These are phyloP conservation scores for Colistium nudipinnis DNA, from an alignment of 2,113 vertebrate species.

Conservation along the genomic window DNA sequence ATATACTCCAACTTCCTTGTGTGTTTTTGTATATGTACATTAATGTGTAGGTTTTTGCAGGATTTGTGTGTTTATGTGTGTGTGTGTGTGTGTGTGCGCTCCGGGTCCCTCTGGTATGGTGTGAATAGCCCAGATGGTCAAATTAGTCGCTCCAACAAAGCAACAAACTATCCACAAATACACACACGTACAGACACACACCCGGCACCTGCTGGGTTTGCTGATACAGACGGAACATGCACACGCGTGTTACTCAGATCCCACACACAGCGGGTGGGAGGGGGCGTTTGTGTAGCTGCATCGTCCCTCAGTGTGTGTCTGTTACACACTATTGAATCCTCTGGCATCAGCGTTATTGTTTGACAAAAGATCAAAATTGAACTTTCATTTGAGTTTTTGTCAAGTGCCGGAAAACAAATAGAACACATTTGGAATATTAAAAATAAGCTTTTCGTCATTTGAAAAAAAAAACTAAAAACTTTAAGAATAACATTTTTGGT, in stretches of 20 bases:
- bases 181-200: constrained; percentile 17
- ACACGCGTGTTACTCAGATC: constrained; percentile 57
- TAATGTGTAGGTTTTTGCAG: constrained; percentile 15
- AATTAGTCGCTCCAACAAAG: constrained; percentile 82
- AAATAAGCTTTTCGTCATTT: no score
- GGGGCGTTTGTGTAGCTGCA: constrained; percentile 28
- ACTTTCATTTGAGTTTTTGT: not conserved
- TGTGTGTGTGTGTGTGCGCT: constrained; percentile 12
- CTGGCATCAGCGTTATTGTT: constrained; percentile 14
- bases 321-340: constrained; percentile 25
- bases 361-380: not conserved
- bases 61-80: constrained; percentile 10
- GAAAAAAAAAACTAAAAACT: no score
- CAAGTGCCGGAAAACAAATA: no score
- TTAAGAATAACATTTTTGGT: no score
- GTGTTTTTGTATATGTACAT: constrained; percentile 6
- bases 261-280: constrained; percentile 19
- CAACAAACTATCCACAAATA: constrained; percentile 75
- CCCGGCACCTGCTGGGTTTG: constrained; percentile 69
- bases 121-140: constrained; percentile 79
- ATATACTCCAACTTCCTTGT: constrained; percentile 48
- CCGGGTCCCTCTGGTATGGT: constrained; percentile 66
- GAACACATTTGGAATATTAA: no score
- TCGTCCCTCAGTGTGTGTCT: constrained; percentile 21
- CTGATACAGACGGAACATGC: constrained; percentile 64